Conservation (phyloP, 2,113 vertebrate genomes). For the Cricetomys ansorgei region DNA sequence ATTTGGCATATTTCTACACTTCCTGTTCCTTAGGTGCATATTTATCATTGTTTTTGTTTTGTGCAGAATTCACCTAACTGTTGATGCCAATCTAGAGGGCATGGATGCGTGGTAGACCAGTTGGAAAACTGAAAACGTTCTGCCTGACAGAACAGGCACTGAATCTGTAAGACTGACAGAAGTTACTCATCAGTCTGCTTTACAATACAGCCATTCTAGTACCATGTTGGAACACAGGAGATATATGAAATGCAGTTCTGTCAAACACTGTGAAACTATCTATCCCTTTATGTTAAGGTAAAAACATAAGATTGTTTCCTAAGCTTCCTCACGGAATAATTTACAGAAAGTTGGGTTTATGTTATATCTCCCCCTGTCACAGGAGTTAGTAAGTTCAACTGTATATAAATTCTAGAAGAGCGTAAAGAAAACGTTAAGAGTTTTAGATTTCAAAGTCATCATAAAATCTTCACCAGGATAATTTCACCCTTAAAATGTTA, state of each 20-base stretch:
- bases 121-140: not conserved
- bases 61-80: not conserved
- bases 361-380: not conserved
- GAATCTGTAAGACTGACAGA: not conserved
- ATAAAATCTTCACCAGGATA: not conserved
- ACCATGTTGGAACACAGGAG: fast-evolving
- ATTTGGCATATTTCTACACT: not conserved
- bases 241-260: not conserved
- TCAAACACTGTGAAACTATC: not conserved
- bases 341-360: constrained; percentile 1
- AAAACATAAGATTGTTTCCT: not conserved
- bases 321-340: not conserved
- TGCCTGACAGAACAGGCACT: not conserved
- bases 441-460: not conserved
- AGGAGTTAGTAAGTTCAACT: not conserved
- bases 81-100: not conserved
- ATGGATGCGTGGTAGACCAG: not conserved
- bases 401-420: not conserved
- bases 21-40: not conserved
- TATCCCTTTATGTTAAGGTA: not conserved
- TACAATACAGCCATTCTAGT: not conserved
- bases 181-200: not conserved
- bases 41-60: not conserved
- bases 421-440: not conserved
- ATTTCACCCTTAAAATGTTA: not conserved